Base-by-base conservation (phyloP, 1,140 invertebrate genomes). In the Drosophila albomicans region DNA sequence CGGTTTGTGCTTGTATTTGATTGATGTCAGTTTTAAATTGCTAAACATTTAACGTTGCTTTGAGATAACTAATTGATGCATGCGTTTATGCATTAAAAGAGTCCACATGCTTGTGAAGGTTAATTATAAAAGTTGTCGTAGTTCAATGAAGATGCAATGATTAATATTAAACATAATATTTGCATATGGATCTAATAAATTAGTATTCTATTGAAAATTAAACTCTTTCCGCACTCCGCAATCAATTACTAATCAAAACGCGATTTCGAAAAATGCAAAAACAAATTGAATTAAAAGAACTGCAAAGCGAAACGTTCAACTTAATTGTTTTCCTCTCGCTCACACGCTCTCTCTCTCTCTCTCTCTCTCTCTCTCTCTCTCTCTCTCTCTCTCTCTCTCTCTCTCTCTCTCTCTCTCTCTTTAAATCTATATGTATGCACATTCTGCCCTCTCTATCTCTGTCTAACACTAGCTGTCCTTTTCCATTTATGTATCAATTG, bases 271-370 rank as follows among this genome's bases (percentile, higher is more conserved):
- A 71, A 79, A 79, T 66, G 10, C 15, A 16, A 65, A 82, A 82
- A 58, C 62, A 67, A 82, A 82, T 82, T 84, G 66, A 79, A 71
- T 82, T 71, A 79, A 68, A 30, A 79, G 16, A 79, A 61, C 13
- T 66, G 52, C 28, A 46, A 75, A 79, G 57, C 61, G 62, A 46
- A 65, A 68, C 69, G 68, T 82, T 43, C 71, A 71, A 72, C 75
- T 77, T 79, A 84, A 82, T 80, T 84, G 81, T 49, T 38, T 51
- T 38, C 7, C 35, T 43, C 41, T 43, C 41, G 45, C 76, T 77
- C 10, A 3, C 8, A 10, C 35, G 10, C 35, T 10, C 35, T 7
- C 15, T 15, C 15, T 15, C 35, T 38, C 8, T 3, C 0, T 20
- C 35, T 38, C 8, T 3, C 0, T 20, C 35, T 38, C 8, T 3